Percentiles rank a stretch among this genome's conserved stretches.
These are phyloP conservation scores for Laupala kohalensis DNA, from an alignment of 1,140 invertebrate species.

Conservation along the genomic window DNA sequence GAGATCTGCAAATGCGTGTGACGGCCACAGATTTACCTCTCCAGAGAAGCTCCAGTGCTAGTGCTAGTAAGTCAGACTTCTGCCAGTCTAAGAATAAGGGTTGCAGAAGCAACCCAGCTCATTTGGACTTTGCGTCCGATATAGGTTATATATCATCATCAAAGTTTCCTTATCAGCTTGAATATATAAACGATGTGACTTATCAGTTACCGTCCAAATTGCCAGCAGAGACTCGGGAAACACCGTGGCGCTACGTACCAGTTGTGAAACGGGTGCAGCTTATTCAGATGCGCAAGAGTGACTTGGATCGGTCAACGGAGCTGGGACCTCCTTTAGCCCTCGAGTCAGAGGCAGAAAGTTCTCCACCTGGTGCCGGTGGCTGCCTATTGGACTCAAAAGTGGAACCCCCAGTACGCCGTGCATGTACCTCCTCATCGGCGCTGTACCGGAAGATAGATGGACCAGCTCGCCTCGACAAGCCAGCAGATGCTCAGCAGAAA, in stretches of 20 bases:
- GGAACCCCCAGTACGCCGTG: not conserved
- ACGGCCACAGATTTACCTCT: not conserved
- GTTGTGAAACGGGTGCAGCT: constrained; percentile 6
- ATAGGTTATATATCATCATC: not conserved
- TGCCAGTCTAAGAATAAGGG: not conserved
- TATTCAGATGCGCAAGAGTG: constrained; percentile 1
- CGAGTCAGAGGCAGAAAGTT: constrained; percentile 1
- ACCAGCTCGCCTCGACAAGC: not conserved
- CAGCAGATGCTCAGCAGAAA: constrained; percentile 9
- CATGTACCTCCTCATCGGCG: not conserved
- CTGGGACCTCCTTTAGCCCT: not conserved
- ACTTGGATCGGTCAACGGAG: not conserved
- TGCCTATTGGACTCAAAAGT: constrained; percentile 1
- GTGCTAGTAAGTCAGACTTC: not conserved
- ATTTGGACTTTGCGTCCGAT: not conserved
- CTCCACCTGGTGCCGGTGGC: not conserved
- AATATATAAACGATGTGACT: not conserved
- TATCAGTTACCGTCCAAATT: constrained; percentile 5
- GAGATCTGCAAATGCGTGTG: not conserved
- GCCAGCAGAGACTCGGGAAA: constrained; percentile 23
- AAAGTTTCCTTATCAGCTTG: not conserved
- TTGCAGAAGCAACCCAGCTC: constrained; percentile 2
- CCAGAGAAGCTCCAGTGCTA: not conserved
- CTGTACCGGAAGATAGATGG: constrained; percentile 17
- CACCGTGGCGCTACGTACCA: constrained; percentile 32